Evolutionary conservation across 2,113 vertebrate genomes (phyloP).

Genomic region (Irena cyanogastra): DNA sequence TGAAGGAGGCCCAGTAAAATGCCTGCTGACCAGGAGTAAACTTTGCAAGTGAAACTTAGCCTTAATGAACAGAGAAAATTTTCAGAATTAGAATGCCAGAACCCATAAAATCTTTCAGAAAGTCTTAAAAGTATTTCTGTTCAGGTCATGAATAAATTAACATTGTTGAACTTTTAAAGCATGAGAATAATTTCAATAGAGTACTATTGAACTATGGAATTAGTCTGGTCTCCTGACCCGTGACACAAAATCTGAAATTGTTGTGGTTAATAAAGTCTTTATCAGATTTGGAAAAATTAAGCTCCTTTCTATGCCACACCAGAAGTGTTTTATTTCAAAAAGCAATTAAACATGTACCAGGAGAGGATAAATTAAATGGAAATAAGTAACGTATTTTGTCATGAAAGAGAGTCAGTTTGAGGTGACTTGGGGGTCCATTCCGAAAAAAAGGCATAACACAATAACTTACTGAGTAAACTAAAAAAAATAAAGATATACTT

Average conservation of each 20-base stretch:
- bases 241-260: slow-evolving; percentile 10
- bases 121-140: slow-evolving; percentile 34
- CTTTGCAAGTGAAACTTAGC: not conserved
- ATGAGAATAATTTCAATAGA: not conserved
- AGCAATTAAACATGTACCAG: not conserved
- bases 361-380: not conserved
- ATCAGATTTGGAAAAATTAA: slow-evolving; percentile 39
- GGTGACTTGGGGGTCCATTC: not conserved
- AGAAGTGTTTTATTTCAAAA: not conserved
- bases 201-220: not conserved
- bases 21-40: not conserved
- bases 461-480: not conserved
- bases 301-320: not conserved
- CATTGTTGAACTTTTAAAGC: slow-evolving; percentile 10
- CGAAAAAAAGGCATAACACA: not conserved
- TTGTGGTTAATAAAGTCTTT: slow-evolving; percentile 24
- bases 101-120: not conserved
- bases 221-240: slow-evolving; percentile 17
- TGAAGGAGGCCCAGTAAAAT: not conserved
- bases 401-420: not conserved
- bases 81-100: not conserved
- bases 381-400: not conserved
- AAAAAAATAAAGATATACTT: not conserved
- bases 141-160: slow-evolving; percentile 35
- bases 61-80: not conserved